These are phyloP conservation scores for Cantharis lateralis DNA, from an alignment of 2,888 invertebrate genomes.

Conservation along the genomic window DNA sequence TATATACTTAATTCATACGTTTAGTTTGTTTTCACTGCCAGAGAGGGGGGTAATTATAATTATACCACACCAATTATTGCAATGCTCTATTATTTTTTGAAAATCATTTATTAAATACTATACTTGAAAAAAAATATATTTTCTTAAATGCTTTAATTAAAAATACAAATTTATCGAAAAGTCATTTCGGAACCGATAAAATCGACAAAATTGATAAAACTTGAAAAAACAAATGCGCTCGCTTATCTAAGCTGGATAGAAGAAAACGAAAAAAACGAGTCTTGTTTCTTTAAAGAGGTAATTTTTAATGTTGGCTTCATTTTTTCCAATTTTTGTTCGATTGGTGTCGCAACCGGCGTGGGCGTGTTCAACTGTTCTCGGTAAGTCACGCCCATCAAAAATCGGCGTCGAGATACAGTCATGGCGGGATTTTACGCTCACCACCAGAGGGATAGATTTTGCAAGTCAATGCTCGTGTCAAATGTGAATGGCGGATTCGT, in stretches of 20 bases:
- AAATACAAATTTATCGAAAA: background rate
- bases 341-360: slow-evolving; percentile 5
- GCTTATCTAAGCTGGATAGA: background rate
- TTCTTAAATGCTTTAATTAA: background rate
- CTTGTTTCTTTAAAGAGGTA: slow-evolving; percentile 11
- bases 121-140: background rate
- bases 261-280: background rate
- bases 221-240: background rate
- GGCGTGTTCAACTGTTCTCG: background rate
- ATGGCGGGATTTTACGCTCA: slow-evolving; percentile 44
- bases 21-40: no score
- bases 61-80: no score
- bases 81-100: background rate
- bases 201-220: background rate
- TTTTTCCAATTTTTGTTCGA: slow-evolving; percentile 16
- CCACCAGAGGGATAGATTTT: slow-evolving; percentile 49
- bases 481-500: slow-evolving; percentile 47
- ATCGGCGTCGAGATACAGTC: slow-evolving; percentile 36
- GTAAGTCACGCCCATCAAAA: slow-evolving; percentile 11
- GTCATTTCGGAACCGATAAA: background rate
- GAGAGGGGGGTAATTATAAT: no score
- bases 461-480: slow-evolving; percentile 44
- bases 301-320: slow-evolving; percentile 14
- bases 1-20: no score
- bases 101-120: background rate